Evolutionary conservation across 37 sponge, comb jelly and placozoan species (phyloP).

Genomic region (Cliona cf. orientalis): DNA sequence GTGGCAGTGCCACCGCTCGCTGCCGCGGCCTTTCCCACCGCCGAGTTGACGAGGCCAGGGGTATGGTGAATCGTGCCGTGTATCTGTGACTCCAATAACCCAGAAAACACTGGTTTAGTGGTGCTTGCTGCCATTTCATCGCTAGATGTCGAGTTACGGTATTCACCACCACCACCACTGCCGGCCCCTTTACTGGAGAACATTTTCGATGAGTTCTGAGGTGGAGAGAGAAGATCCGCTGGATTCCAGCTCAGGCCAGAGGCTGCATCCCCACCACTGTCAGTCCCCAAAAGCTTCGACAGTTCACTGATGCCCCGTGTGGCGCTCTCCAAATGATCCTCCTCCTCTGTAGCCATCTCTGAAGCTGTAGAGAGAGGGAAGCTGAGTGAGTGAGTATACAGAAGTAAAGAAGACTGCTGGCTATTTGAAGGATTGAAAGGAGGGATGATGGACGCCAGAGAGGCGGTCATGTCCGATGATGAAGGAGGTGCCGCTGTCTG

Average conservation of each 20-base stretch:
- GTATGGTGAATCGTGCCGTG: conserved; percentile 29
- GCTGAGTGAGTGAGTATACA: conserved; percentile 63
- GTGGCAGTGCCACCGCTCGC: too few relatives aligned
- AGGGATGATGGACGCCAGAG: conserved; percentile 46
- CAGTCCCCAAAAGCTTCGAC: conserved; percentile 69
- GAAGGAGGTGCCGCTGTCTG: neutral
- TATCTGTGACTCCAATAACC: conserved; percentile 32
- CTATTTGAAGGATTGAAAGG: conserved; percentile 27
- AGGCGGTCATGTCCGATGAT: conserved; percentile 46
- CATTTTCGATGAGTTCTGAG: neutral
- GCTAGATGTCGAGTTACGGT: neutral
- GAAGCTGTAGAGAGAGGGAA: conserved; percentile 25
- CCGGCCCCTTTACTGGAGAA: neutral
- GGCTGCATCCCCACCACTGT: conserved; percentile 2
- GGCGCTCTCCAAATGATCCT: conserved; percentile 67
- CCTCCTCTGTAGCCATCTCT: conserved; percentile 39
- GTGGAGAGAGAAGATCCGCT: neutral
- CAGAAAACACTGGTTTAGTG: conserved; percentile 7
- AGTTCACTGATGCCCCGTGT: conserved; percentile 76
- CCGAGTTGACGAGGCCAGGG: neutral
- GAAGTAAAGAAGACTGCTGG: conserved; percentile 55
- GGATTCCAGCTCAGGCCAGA: conserved; percentile 24
- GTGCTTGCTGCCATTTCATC: neutral
- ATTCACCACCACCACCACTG: neutral
- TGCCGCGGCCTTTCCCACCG: too few relatives aligned